These are phyloP conservation scores for Macrotis lagotis DNA, from an alignment of 2,113 vertebrate species.

Conservation along the genomic window DNA sequence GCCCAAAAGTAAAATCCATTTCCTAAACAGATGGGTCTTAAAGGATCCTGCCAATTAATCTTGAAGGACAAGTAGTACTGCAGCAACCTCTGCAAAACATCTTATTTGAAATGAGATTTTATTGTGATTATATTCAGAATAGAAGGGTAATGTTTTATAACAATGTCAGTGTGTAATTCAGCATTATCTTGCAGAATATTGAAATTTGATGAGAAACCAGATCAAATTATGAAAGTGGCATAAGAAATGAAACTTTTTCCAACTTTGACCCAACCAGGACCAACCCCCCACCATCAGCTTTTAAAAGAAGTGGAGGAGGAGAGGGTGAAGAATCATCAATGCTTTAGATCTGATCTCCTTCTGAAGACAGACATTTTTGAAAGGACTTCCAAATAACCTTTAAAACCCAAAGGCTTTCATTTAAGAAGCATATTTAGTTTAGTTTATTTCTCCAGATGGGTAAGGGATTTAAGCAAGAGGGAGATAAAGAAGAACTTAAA, in stretches of 20 bases:
- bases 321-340: not conserved
- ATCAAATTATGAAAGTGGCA: not conserved
- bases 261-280: not conserved
- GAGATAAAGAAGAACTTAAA: not conserved
- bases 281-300: not conserved
- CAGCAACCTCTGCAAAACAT: constrained; percentile 21
- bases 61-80: constrained; percentile 35
- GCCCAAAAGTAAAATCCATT: constrained; percentile 61
- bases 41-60: constrained; percentile 56
- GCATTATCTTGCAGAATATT: not conserved
- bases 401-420: not conserved
- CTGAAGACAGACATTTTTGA: not conserved
- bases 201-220: constrained; percentile 13
- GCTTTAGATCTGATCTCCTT: not conserved
- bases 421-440: not conserved
- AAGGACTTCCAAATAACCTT: not conserved
- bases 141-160: not conserved
- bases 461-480: not conserved
- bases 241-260: not conserved
- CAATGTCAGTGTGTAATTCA: not conserved
- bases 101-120: constrained; percentile 10
- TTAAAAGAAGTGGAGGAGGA: not conserved
- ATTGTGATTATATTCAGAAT: constrained; percentile 33
- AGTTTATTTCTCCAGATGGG: not conserved
- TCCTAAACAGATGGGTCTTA: constrained; percentile 59